Evolutionary conservation across 2,113 vertebrate genomes (phyloP).

Genomic region (Rhinolophus sinicus): DNA sequence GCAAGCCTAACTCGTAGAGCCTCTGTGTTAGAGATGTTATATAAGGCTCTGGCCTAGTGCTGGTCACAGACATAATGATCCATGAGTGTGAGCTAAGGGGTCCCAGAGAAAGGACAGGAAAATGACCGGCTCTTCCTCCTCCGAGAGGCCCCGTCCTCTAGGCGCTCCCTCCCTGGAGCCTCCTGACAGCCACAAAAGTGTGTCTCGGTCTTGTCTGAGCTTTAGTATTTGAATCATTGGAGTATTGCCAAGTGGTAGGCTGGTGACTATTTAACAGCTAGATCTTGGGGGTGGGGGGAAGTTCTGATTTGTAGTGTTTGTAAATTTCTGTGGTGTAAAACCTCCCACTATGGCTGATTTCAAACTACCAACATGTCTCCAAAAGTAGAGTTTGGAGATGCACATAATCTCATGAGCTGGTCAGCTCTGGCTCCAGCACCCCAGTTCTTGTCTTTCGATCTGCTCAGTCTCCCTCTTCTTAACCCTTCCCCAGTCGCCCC

Average conservation of each 20-base stretch:
- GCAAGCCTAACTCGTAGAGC: not conserved
- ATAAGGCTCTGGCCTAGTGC: not conserved
- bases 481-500: not conserved
- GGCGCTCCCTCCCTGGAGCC: not conserved
- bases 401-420: not conserved
- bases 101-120: not conserved
- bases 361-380: not conserved
- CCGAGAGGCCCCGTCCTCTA: not conserved
- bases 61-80: not conserved
- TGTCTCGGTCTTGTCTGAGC: not conserved
- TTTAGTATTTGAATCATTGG: not conserved
- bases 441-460: not conserved
- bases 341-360: not conserved
- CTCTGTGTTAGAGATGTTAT: not conserved
- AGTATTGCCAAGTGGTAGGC: not conserved
- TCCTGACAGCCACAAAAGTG: not conserved
- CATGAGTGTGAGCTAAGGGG: not conserved
- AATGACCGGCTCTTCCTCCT: not conserved
- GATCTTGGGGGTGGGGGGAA: not conserved
- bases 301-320: not conserved
- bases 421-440: not conserved
- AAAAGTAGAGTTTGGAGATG: not conserved
- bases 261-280: not conserved
- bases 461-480: not conserved
- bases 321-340: conserved; percentile 9